Evolutionary conservation across 2,797 vertebrate species (phyloP).

Genomic region (Sebastes reedi): DNA sequence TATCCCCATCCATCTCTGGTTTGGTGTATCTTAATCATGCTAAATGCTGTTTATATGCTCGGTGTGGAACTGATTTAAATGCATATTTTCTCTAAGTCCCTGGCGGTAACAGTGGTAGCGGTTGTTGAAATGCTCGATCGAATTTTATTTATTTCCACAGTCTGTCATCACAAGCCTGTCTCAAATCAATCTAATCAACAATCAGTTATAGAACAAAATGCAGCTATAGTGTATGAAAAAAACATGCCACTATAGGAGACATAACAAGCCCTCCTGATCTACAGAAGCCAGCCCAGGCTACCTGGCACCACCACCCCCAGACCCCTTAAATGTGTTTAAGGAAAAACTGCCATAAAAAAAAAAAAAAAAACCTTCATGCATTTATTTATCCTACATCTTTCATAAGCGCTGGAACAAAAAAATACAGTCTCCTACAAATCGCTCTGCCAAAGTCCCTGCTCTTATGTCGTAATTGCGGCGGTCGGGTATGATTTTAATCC

Average conservation of each 20-base stretch:
- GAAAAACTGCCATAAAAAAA: constrained; percentile 40
- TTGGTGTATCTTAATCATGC: constrained; percentile 42
- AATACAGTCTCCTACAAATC: constrained; percentile 15
- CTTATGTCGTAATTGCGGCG: constrained; percentile 34
- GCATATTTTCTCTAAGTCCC: constrained; percentile 37
- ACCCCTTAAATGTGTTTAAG: constrained; percentile 35
- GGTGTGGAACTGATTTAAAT: constrained; percentile 33
- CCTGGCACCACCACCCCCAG: constrained; percentile 32
- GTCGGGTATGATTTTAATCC: constrained; percentile 50
- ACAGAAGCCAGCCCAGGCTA: constrained; percentile 34
- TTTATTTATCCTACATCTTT: constrained; percentile 62
- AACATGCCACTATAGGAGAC: constrained; percentile 6
- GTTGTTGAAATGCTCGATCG: constrained; percentile 16
- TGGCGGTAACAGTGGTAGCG: background rate
- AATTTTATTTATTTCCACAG: constrained; percentile 49
- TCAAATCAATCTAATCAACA: constrained; percentile 46
- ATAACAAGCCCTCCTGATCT: constrained; percentile 26
- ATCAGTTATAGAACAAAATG: constrained; percentile 39
- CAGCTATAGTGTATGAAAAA: background rate
- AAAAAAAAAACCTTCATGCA: constrained; percentile 23
- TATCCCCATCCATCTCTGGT: constrained; percentile 22
- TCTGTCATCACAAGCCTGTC: constrained; percentile 21
- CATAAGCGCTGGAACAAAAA: constrained; percentile 49
- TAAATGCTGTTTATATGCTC: constrained; percentile 46
- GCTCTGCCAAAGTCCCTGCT: constrained; percentile 35